Evolutionary conservation across 1,140 invertebrate genomes (phyloP).

Genomic region (Pogonognathellus flavescens): DNA sequence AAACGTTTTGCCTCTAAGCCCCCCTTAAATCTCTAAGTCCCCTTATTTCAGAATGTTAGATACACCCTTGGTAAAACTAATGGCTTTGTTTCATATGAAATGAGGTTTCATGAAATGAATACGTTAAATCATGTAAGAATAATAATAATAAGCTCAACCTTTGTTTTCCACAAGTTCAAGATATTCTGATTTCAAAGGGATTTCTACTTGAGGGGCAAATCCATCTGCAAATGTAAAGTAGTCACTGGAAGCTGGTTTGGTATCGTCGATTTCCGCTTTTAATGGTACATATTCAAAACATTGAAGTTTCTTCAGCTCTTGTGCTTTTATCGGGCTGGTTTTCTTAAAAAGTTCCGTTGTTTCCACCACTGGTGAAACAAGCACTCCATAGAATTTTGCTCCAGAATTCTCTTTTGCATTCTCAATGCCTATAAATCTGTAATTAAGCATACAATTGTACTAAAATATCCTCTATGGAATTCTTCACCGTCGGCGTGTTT

Average conservation of each 20-base stretch:
- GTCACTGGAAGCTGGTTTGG: background rate
- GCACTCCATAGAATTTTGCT: background rate
- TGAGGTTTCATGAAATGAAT: too few species aligned
- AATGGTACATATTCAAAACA: background rate
- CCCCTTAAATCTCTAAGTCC: too few species aligned
- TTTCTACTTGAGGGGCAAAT: background rate
- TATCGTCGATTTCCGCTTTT: background rate
- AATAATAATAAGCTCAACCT: too few species aligned
- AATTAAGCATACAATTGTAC: too few species aligned
- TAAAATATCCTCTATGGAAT: too few species aligned
- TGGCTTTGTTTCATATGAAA: too few species aligned
- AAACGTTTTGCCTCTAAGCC: too few species aligned
- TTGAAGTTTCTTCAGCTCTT: background rate
- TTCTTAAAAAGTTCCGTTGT: background rate
- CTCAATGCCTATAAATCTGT: constrained; percentile 2
- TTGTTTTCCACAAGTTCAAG: background rate
- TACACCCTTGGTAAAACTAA: too few species aligned
- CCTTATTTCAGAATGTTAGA: too few species aligned
- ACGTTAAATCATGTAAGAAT: too few species aligned
- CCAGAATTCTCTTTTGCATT: background rate
- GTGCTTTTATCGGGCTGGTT: background rate
- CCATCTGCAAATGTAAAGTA: background rate
- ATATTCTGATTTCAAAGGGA: background rate
- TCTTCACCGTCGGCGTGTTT: too few species aligned
- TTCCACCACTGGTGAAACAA: constrained; percentile 7